Base-by-base conservation (phyloP, 2,113 vertebrate genomes). In the Pedetes capensis region DNA sequence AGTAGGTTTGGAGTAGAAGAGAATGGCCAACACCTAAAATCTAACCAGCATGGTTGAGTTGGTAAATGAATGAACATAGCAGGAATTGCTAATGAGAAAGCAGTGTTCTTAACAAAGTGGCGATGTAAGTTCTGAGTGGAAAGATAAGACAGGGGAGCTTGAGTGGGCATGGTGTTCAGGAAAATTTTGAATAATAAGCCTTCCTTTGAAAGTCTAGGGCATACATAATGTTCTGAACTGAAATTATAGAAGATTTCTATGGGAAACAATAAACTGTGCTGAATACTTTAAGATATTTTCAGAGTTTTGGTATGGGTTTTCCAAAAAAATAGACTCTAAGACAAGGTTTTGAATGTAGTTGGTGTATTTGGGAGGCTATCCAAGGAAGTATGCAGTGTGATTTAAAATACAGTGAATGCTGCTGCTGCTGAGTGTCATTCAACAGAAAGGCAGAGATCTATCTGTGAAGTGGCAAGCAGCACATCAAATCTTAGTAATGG, bases 371-470 rank as follows among this genome's bases (percentile, higher is more conserved):
- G 59, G 42, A 88, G 34, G 13, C 87, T 17, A 91, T 91, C 37
- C 49, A 83, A 96, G 76, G 23, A 96, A 87, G 6, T 88, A 93
- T 82, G 11, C 34, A 89, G 29, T 27, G 10, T n/a, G n/a, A n/a
- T n/a, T n/a, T n/a, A n/a, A n/a, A n/a, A n/a, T n/a, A n/a, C n/a
- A n/a, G n/a, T n/a, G n/a, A n/a, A n/a, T n/a, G n/a, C n/a, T n/a
- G n/a, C n/a, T n/a, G n/a, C n/a, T n/a, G n/a, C n/a, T n/a, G n/a
- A n/a, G n/a, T n/a, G n/a, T n/a, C n/a, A n/a, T n/a, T n/a, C n/a
- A n/a, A n/a, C n/a, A n/a, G n/a, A n/a, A n/a, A n/a, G n/a, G n/a
- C n/a, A n/a, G n/a, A n/a, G n/a, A n/a, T n/a, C n/a, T n/a, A n/a
- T n/a, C n/a, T n/a, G n/a, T n/a, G n/a, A n/a, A n/a, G n/a, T n/a